Evolutionary conservation across 2,888 invertebrate genomes (phyloP).

Genomic region (Anticlea derivata): DNA sequence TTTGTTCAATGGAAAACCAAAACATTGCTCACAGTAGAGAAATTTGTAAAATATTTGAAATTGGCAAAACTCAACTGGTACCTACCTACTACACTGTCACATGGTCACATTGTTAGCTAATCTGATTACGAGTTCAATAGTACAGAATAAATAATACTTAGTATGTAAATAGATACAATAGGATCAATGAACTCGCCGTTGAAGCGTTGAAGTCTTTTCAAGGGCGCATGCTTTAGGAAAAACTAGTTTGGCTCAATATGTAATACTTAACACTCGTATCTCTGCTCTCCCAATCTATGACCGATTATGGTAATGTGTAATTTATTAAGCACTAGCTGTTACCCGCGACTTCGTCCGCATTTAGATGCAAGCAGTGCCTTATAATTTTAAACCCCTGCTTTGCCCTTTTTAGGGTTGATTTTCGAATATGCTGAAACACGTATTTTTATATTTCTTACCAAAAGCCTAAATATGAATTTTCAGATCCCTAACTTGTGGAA

Average conservation of each 20-base stretch:
- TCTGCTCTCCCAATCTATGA: conserved; percentile 11
- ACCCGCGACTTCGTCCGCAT: too few species aligned
- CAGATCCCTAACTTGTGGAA: too few species aligned
- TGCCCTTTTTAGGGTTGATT: too few species aligned
- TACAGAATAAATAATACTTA: conserved; percentile 15
- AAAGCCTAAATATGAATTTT: too few species aligned
- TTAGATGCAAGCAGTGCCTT: too few species aligned
- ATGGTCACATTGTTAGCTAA: conserved; percentile 39
- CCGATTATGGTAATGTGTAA: conserved; percentile 16
- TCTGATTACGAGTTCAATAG: conserved; percentile 50
- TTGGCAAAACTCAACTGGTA: conserved; percentile 3
- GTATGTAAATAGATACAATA: conserved; percentile 37
- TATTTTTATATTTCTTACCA: too few species aligned
- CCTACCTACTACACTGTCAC: conserved; percentile 18
- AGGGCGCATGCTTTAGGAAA: conserved; percentile 67
- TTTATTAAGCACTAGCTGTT: neutral
- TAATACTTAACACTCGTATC: conserved; percentile 8
- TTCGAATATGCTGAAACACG: too few species aligned
- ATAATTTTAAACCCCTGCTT: too few species aligned
- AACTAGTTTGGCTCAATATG: conserved; percentile 23
- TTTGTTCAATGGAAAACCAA: neutral
- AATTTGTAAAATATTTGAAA: neutral
- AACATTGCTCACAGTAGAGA: neutral
- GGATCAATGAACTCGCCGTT: conserved; percentile 68
- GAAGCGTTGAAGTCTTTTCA: conserved; percentile 80